phyloP scores from a whole-genome alignment of 2,888 invertebrate species.

The Torymus texanus region DNA sequence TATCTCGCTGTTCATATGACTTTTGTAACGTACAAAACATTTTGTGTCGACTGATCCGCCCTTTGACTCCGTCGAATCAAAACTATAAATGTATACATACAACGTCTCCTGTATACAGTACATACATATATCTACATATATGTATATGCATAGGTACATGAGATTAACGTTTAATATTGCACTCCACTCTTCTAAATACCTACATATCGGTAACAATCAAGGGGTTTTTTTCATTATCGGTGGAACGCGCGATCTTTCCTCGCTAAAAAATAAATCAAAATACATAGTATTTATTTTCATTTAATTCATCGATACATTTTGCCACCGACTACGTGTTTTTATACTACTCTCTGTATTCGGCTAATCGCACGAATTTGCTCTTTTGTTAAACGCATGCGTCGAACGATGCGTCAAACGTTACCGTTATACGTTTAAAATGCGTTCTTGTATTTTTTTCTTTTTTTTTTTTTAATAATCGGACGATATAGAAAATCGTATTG shows the following conservation, averaged over 20 bases:
- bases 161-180: conserved; percentile 54
- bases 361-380: conserved; percentile 6
- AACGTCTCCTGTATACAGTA: background rate
- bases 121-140: conserved; percentile 40
- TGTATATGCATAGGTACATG: conserved; percentile 22
- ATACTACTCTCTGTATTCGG: background rate
- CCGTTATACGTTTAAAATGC: conserved; percentile 6
- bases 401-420: conserved; percentile 1
- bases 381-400: background rate
- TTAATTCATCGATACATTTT: background rate
- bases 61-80: background rate
- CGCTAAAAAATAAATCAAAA: conserved; percentile 11
- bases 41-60: conserved; percentile 4
- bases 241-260: background rate
- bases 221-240: conserved; percentile 4
- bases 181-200: conserved; percentile 46
- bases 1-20: background rate
- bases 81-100: conserved; percentile 25
- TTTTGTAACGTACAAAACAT: conserved; percentile 40
- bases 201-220: conserved; percentile 43
- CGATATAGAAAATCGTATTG: conserved; percentile 49
- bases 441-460: background rate
- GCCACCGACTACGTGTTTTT: conserved; percentile 29
- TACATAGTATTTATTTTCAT: conserved; percentile 21
- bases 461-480: conserved; percentile 14